Percentiles rank a stretch among this genome's conserved stretches.
These are phyloP conservation scores for Kryphioiulus occultus DNA, from an alignment of 2,888 invertebrate species.

Conservation along the genomic window DNA sequence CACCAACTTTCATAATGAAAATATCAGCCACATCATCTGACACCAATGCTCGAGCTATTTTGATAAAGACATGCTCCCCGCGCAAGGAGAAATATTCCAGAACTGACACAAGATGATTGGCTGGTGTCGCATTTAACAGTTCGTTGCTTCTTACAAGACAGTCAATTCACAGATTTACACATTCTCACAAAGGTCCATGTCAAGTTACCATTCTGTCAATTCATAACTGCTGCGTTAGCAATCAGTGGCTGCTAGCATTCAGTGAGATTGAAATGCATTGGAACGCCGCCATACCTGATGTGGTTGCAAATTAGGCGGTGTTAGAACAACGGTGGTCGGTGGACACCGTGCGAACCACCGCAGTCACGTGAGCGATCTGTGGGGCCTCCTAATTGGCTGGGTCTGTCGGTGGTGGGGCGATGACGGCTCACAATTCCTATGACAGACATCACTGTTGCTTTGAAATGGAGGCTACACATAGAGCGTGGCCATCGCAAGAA, in stretches of 20 bases:
- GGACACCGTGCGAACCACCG: background rate
- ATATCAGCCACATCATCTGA: background rate
- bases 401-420: background rate
- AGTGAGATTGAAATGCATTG: background rate
- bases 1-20: background rate
- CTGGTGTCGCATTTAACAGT: background rate
- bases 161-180: background rate
- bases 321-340: background rate
- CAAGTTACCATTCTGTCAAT: constrained; percentile 9
- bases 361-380: background rate
- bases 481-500: background rate
- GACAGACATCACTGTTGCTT: background rate
- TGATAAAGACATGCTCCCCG: background rate
- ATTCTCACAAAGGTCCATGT: background rate
- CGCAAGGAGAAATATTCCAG: background rate
- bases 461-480: constrained; percentile 15
- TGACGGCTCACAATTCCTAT: background rate
- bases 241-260: background rate
- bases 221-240: background rate
- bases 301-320: background rate
- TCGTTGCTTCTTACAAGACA: background rate
- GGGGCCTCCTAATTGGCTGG: background rate
- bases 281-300: background rate
- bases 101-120: background rate
- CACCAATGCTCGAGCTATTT: background rate